Evolutionary conservation across 2,113 vertebrate genomes (phyloP).

Genomic region (Etia nguti): DNA sequence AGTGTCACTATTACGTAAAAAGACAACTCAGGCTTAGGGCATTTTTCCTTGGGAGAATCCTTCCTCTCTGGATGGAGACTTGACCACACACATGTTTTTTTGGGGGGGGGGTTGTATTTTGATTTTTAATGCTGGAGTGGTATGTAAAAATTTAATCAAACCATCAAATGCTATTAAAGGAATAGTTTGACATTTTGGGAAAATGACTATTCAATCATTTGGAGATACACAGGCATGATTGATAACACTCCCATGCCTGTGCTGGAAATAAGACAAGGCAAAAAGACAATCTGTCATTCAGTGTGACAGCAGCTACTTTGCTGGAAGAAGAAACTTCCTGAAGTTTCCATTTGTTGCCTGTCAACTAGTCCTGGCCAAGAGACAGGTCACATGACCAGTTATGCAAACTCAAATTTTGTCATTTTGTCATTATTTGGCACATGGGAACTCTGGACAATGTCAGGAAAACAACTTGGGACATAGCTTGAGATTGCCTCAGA

Average conservation of each 20-base stretch:
- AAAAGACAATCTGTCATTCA: neutral
- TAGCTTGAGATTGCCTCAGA: neutral
- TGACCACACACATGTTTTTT: neutral
- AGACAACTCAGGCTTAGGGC: neutral
- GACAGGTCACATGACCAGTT: neutral
- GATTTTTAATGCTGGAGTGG: neutral
- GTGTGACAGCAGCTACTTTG: neutral
- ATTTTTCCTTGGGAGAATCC: conserved; percentile 18
- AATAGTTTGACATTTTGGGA: neutral
- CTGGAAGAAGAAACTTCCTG: neutral
- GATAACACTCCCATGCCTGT: neutral
- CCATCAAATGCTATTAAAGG: neutral
- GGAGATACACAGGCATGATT: neutral
- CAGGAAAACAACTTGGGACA: neutral
- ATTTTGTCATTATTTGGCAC: neutral
- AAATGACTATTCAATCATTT: neutral
- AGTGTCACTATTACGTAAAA: conserved; percentile 48
- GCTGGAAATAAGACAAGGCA: neutral
- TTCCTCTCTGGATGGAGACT: neutral
- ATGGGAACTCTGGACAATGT: neutral
- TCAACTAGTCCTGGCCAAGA: neutral
- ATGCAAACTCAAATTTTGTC: neutral
- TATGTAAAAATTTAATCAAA: neutral
- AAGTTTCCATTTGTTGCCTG: neutral
- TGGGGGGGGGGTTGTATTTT: neutral